These are phyloP conservation scores for Styela plicata DNA, from an alignment of 23 tunicate species.

Conservation along the genomic window DNA sequence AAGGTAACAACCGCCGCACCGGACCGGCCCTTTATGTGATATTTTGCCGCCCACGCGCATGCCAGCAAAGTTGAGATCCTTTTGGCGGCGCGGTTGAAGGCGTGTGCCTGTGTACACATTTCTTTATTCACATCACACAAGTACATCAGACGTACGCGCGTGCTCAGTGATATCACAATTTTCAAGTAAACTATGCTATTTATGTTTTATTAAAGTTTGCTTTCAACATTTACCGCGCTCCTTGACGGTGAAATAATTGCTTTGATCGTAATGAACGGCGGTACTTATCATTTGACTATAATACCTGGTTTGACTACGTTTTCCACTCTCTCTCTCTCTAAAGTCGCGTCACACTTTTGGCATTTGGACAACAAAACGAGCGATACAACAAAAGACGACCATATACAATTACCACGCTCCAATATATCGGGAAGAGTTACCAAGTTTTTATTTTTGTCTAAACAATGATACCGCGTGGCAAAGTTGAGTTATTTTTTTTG, in stretches of 20 bases:
- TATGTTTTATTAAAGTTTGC: not conserved
- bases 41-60: not conserved
- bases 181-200: not conserved
- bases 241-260: not conserved
- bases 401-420: not conserved
- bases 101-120: not conserved
- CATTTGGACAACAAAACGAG: not conserved
- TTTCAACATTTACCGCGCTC: not conserved
- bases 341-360: not conserved
- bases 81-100: not conserved
- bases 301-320: not conserved
- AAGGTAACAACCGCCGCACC: not conserved
- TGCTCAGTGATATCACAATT: not conserved
- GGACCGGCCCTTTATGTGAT: not conserved
- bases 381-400: not conserved
- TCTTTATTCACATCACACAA: not conserved
- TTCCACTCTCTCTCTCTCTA: not conserved
- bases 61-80: not conserved
- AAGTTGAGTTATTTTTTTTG: no score
- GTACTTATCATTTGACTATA: not conserved
- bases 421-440: no score
- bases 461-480: no score
- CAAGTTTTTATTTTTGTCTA: no score
- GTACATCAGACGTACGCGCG: not conserved
- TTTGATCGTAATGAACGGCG: not conserved